Base-by-base conservation (phyloP, 2,797 vertebrate species). In the Scolopax rusticola region DNA sequence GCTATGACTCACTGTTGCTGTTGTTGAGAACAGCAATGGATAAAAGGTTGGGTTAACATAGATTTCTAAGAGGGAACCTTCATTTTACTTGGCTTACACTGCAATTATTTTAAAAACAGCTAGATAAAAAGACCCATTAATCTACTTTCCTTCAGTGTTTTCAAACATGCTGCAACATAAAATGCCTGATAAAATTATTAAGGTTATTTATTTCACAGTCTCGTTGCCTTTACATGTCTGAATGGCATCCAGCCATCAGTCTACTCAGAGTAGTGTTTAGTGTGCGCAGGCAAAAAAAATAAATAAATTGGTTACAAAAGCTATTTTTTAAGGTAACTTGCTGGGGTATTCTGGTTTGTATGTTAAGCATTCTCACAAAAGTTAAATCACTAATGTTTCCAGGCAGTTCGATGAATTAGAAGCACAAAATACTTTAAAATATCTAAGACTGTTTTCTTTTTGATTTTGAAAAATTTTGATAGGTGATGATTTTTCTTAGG, bases 141-240 rank as follows among this genome's bases (percentile, higher is more conserved):
- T 95, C 53, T 69, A 43, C 40, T 96, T 95, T 89, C 32, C 40
- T 84, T 68, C 87, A 67, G 53, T 94, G 78, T 91, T 86, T 96
- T 96, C 80, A 87, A 95, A 80, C 63, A 43, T 84, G 84, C 90
- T 88, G 38, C 75, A 82, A 93, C 84, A 82, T 68, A 86, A 88
- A 89, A 87, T 82, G 40, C 14, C 64, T 93, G 84, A 96, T 84
- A 89, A 89, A 97, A 85, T 95, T 74, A 87, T 91, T 95, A 92
- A 78, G 38, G 50, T 74, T 89, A 78, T 95, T 89, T 97, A 87
- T 65, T 89, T 87, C 91, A 59, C 30, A 77, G 50, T 67, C 61
- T 79, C 68, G 18, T 60, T 96, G 79, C 60, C 48, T 94, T 89
- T 88, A 87, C 84, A 70, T 45, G 80, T 91, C 70, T 78, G 74